Conservation (phyloP, 2,113 vertebrate species). For the Ahaetulla prasina region DNA sequence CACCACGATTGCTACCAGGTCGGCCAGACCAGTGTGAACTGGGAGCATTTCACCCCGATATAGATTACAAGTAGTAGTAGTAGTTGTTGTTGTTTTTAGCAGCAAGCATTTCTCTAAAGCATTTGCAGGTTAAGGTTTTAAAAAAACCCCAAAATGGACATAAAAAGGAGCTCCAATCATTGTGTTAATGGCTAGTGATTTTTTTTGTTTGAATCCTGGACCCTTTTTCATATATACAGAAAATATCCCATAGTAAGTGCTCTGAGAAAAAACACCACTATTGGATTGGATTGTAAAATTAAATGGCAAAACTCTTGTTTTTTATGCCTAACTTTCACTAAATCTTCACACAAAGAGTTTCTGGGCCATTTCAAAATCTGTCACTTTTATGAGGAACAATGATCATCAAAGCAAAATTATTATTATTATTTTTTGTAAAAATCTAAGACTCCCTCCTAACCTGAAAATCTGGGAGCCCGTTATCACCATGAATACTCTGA, state of each 20-base stretch:
- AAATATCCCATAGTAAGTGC: conserved; percentile 4
- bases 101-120: too few relatives aligned
- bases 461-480: background rate
- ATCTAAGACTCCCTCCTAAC: background rate
- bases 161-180: background rate
- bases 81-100: too few relatives aligned
- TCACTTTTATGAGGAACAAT: background rate
- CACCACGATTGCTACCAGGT: too few relatives aligned
- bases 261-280: background rate
- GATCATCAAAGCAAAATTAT: background rate
- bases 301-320: conserved; percentile 1
- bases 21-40: too few relatives aligned
- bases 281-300: background rate
- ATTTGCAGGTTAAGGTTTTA: too few relatives aligned
- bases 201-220: background rate
- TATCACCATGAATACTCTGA: background rate
- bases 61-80: too few relatives aligned
- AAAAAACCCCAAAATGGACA: background rate
- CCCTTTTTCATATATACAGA: conserved; percentile 26
- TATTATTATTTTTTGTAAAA: conserved; percentile 1
- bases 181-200: background rate
- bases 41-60: too few relatives aligned
- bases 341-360: background rate
- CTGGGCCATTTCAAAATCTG: conserved; percentile 25
- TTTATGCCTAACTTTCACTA: background rate